phyloP scores from a whole-genome alignment of 2,113 vertebrate species.

The Xenopus laevis region DNA sequence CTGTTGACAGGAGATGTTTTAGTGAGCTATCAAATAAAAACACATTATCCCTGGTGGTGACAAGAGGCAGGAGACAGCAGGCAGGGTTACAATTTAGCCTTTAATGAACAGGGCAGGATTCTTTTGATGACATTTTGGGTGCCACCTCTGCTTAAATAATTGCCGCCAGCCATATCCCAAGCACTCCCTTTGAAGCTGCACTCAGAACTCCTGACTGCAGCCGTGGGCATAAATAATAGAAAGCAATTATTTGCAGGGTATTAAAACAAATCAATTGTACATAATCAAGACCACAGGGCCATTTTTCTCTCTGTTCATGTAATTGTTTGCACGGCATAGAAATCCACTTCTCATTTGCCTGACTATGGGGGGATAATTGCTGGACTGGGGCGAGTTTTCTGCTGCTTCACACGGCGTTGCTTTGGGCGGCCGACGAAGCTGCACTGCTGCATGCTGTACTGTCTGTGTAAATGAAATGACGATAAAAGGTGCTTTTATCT shows the following conservation, averaged over 20 bases:
- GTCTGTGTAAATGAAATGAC: conserved; percentile 1
- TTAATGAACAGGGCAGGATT: conserved; percentile 27
- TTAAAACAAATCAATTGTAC: conserved; percentile 32
- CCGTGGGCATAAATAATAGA: conserved; percentile 36
- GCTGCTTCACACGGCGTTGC: conserved; percentile 7
- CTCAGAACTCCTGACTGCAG: conserved; percentile 19
- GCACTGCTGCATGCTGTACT: conserved; percentile 5
- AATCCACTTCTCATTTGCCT: conserved; percentile 8
- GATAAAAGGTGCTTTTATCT: conserved; percentile 43
- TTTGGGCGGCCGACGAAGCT: conserved; percentile 33
- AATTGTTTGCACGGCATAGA: conserved; percentile 32
- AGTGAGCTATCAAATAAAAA: conserved; percentile 12
- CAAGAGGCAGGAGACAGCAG: conserved; percentile 22
- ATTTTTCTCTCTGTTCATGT: conserved; percentile 18
- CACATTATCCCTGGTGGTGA: conserved; percentile 21
- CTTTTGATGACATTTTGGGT: conserved; percentile 27
- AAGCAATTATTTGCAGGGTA: conserved; percentile 38
- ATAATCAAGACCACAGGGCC: conserved; percentile 29
- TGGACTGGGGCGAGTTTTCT: conserved; percentile 20
- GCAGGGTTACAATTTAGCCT: conserved; percentile 19
- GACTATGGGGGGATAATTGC: conserved; percentile 23
- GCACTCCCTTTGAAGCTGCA: conserved; percentile 29
- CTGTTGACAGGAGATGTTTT: conserved; percentile 27
- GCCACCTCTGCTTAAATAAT: conserved; percentile 17
- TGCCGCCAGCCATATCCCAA: conserved; percentile 26